Conservation (phyloP, 1,140 invertebrate genomes). For the Globodera rostochiensis region DNA sequence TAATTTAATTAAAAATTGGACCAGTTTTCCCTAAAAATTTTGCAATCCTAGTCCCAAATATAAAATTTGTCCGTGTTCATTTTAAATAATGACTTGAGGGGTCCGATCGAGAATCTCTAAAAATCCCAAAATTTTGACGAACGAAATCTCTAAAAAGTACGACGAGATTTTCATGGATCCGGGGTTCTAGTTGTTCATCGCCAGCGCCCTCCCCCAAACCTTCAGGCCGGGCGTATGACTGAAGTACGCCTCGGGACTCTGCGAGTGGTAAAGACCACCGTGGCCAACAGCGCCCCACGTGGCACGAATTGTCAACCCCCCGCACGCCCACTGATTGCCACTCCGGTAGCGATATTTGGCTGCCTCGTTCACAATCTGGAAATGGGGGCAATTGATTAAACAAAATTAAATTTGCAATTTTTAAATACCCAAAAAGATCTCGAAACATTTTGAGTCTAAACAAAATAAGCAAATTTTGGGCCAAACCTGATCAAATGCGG, state of each 20-base stretch:
- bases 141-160: no score
- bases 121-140: no score
- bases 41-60: no score
- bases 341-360: conserved; percentile 92
- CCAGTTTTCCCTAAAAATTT: no score
- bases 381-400: background rate
- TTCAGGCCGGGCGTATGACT: conserved; percentile 93
- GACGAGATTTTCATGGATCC: no score
- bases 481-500: conserved; percentile 93
- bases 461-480: no score
- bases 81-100: no score
- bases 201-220: conserved; percentile 68
- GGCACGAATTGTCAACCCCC: conserved; percentile 84
- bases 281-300: conserved; percentile 82
- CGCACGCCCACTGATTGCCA: conserved; percentile 85
- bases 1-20: no score
- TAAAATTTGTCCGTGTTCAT: no score
- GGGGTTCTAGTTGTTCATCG: no score
- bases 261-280: conserved; percentile 91
- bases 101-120: no score
- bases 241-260: conserved; percentile 96
- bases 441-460: background rate
- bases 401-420: background rate
- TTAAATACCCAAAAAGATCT: background rate
- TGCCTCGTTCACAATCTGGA: conserved; percentile 76